These are phyloP conservation scores for Drosophila macrospina DNA, from an alignment of 2,888 invertebrate species.

Conservation along the genomic window DNA sequence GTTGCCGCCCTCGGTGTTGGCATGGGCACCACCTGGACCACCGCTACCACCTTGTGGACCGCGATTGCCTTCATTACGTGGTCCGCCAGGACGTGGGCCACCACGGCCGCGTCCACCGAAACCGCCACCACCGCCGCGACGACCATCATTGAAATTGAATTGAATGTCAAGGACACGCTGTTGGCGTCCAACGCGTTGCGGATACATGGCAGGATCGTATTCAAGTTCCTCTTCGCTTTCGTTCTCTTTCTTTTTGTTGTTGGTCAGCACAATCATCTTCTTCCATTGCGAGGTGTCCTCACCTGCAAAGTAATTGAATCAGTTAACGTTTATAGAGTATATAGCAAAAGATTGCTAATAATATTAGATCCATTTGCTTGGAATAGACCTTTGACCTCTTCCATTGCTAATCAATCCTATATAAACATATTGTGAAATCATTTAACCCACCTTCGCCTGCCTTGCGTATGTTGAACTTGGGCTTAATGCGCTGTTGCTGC, in stretches of 20 bases:
- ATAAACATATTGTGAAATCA: neutral
- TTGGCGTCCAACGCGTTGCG: conserved; percentile 94
- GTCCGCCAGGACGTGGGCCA: conserved; percentile 75
- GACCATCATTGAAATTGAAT: conserved; percentile 94
- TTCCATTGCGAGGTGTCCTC: conserved; percentile 97
- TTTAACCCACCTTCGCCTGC: conserved; percentile 91
- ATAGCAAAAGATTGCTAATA: neutral
- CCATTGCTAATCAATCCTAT: neutral
- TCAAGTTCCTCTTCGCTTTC: conserved; percentile 90
- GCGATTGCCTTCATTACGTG: conserved; percentile 61
- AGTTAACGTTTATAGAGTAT: neutral
- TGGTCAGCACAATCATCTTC: conserved; percentile 92
- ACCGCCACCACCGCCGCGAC: conserved; percentile 90
- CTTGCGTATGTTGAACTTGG: conserved; percentile 96
- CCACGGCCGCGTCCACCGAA: conserved; percentile 86
- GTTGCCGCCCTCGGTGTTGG: conserved; percentile 13
- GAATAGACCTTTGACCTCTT: too few relatives aligned
- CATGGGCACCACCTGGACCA: conserved; percentile 14
- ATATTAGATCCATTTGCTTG: too few relatives aligned
- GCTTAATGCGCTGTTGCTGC: conserved; percentile 92
- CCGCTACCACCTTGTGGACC: conserved; percentile 51
- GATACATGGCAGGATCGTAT: conserved; percentile 92
- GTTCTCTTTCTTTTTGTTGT: conserved; percentile 86
- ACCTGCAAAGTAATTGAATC: conserved; percentile 83
- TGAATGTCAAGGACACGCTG: conserved; percentile 95